Base-by-base conservation (phyloP, 2,888 invertebrate species). In the Plusia festucae region DNA sequence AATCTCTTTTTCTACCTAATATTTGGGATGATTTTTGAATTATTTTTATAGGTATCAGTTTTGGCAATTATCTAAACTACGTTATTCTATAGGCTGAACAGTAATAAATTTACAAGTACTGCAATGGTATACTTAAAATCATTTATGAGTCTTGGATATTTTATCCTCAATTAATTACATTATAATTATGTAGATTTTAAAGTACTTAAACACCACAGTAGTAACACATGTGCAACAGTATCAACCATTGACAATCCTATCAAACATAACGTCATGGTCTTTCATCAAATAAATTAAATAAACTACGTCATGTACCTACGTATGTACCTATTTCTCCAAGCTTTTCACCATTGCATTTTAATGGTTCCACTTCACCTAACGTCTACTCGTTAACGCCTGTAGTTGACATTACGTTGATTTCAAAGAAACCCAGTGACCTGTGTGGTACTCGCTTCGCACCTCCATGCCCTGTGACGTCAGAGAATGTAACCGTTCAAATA, bases 351-450 rank as follows among this genome's bases (percentile, higher is more conserved):
- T 22, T 34, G 32, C 40, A 70, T 60, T 70, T 70, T 65, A 60
- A 76, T 60, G 46, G 57, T 18, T 18, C 11, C 15, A 34, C 44
- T 49, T 59, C 51, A 30, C 24, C 24, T 40, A 15, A 30, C 34
- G 16, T 20, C 40, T 30, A 56, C 56, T 59, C 52, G 22, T 22
- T 58, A 20, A 60, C 34, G 4, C 7, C 54, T 73, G 73, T 8
- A 58, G 54, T 71, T 63, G 71, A 70, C 57, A 58, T 58, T 49
- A 59, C 58, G 65, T 59, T 61, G 63, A 77, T 64, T 73, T 69
- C 57, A 69, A 69, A 78, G 78, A 57, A 74, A 70, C 51, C 8
- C 59, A 9, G 59, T 63, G 75, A 74, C 65, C 61, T 68, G 53
- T 62, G 66, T 40, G 22, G 53, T 18, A 57, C 7, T 54, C 22